Percentiles rank a stretch among this genome's conserved stretches.
These are phyloP conservation scores for Thereva unica DNA, from an alignment of 2,888 invertebrate genomes.

Conservation along the genomic window DNA sequence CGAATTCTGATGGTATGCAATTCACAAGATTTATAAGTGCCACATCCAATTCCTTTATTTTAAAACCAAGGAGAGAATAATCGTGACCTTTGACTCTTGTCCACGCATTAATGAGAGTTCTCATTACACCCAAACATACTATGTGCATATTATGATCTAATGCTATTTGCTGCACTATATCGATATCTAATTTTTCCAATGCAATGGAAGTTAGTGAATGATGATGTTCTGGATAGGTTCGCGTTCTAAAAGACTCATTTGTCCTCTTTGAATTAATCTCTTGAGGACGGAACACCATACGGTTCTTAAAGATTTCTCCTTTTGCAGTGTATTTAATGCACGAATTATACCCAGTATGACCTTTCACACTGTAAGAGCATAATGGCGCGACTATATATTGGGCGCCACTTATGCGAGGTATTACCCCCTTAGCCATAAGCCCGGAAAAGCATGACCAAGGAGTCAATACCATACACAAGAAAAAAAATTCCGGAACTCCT, in stretches of 20 bases:
- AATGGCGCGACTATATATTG: no score
- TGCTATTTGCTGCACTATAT: background rate
- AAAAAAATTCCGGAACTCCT: no score
- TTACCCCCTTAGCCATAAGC: no score
- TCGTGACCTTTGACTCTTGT: background rate
- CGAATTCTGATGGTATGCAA: constrained; percentile 26
- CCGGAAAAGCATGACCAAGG: no score
- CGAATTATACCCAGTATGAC: constrained; percentile 5
- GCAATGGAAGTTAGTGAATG: background rate
- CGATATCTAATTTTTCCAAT: background rate
- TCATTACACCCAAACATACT: constrained; percentile 39
- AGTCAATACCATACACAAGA: no score
- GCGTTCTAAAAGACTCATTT: constrained; percentile 6
- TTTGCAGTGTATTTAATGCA: no score
- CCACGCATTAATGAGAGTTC: constrained; percentile 2
- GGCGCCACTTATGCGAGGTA: no score
- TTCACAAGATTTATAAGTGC: background rate
- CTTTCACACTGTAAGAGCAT: no score
- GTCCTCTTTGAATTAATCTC: constrained; percentile 1
- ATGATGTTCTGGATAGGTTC: constrained; percentile 2
- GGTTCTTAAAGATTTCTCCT: background rate
- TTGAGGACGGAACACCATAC: background rate
- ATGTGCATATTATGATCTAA: constrained; percentile 34
- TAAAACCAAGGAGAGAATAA: background rate
- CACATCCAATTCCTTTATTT: background rate